phyloP scores from a whole-genome alignment of 2,797 vertebrate genomes.

The Platalea minor region DNA sequence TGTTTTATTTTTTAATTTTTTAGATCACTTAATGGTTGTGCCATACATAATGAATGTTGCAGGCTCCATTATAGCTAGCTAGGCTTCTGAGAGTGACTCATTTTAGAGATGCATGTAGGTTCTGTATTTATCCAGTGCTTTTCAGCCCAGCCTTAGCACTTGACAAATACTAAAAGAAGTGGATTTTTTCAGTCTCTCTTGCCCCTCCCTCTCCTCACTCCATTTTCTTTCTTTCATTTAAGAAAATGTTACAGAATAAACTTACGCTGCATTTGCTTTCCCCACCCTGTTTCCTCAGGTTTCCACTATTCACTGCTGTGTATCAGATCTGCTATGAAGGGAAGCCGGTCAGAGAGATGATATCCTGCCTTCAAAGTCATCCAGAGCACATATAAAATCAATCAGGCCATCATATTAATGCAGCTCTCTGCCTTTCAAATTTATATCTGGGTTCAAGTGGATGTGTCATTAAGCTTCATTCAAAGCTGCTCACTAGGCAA shows the following conservation, averaged over 20 bases:
- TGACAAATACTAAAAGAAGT: not conserved
- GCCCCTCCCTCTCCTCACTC: not conserved
- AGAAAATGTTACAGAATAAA: not conserved
- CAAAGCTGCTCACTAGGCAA: not conserved
- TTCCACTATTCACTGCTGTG: slow-evolving; percentile 86
- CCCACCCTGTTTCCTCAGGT: slow-evolving; percentile 70
- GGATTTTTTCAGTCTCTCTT: not conserved
- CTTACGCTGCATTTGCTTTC: not conserved
- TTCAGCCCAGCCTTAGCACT: not conserved
- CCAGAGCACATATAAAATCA: slow-evolving; percentile 82
- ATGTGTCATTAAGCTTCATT: not conserved
- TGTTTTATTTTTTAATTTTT: not conserved
- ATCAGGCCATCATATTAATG: not conserved
- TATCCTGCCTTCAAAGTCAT: slow-evolving; percentile 87
- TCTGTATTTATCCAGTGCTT: not conserved
- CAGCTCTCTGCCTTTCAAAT: not conserved
- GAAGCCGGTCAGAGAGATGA: slow-evolving; percentile 83
- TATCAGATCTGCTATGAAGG: slow-evolving; percentile 90
- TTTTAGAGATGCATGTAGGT: not conserved
- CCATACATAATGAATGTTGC: slow-evolving; percentile 1
- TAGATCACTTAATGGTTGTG: not conserved
- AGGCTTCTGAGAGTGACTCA: not conserved
- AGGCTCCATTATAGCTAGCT: not conserved
- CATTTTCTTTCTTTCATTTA: not conserved
- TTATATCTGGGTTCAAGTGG: not conserved